Evolutionary conservation across 2,888 invertebrate genomes (phyloP).

Genomic region (Euplagia quadripunctaria): DNA sequence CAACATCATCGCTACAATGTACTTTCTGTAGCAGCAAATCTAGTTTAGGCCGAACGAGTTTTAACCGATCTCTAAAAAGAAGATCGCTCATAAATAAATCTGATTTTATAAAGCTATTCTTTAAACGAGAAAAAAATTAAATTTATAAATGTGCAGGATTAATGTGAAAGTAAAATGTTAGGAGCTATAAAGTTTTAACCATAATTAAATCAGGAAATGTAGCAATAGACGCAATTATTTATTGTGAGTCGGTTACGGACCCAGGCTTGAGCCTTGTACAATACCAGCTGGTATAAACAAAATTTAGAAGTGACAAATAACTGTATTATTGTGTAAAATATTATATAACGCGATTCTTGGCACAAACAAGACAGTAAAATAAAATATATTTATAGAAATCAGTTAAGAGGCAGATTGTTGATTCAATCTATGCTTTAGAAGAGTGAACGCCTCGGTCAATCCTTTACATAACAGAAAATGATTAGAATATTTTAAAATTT

Average conservation of each 20-base stretch:
- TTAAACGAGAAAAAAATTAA: neutral
- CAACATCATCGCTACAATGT: neutral
- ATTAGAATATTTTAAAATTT: neutral
- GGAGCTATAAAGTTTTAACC: neutral
- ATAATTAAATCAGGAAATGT: neutral
- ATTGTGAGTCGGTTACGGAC: neutral
- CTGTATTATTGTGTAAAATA: neutral
- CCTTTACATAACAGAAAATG: neutral
- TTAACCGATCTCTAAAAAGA: neutral
- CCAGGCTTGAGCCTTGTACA: neutral
- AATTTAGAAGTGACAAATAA: neutral
- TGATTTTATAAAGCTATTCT: neutral
- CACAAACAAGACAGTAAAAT: constrained; percentile 17
- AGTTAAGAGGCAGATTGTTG: neutral
- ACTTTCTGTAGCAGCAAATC: neutral
- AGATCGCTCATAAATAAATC: neutral
- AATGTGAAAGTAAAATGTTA: neutral
- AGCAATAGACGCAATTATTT: neutral
- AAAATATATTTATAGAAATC: constrained; percentile 4
- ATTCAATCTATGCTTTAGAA: neutral
- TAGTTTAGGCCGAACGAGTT: neutral
- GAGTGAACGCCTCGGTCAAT: neutral
- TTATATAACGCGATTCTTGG: constrained; percentile 7
- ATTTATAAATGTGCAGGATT: no score
- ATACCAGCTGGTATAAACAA: neutral